A percentile compares a stretch with the other conserved stretches of the same genome.
Conservation (phyloP, 2,797 vertebrate species). For the Pangasius djambal region DNA sequence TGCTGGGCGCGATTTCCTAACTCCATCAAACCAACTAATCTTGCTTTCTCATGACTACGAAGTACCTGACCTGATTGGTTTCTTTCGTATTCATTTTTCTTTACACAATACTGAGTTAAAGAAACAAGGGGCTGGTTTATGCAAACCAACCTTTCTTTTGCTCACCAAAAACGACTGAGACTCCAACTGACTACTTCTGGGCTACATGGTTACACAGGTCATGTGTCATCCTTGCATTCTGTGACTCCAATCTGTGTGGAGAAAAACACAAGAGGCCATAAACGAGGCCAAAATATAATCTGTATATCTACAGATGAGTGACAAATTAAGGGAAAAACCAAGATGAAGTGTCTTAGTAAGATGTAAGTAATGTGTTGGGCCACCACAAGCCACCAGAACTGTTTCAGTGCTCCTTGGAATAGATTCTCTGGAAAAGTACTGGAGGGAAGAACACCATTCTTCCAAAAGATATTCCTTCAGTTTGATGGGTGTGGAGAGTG, state of each 20-base stretch:
- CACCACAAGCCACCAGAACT: not conserved
- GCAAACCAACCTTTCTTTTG: not conserved
- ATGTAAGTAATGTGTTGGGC: not conserved
- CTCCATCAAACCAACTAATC: slow-evolving; percentile 34
- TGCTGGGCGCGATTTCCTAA: slow-evolving; percentile 46
- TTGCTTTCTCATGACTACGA: slow-evolving; percentile 16
- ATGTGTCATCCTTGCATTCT: not conserved
- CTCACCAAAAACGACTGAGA: not conserved
- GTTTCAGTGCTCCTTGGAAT: not conserved
- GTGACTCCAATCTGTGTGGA: not conserved
- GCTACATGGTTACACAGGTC: not conserved
- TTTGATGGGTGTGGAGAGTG: not conserved
- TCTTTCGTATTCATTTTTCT: not conserved
- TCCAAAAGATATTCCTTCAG: not conserved
- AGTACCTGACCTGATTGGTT: not conserved
- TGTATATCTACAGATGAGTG: not conserved
- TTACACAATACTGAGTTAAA: not conserved
- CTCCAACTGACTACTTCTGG: not conserved
- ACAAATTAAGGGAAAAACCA: not conserved
- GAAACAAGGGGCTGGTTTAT: not conserved
- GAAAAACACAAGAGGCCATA: not conserved
- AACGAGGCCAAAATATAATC: not conserved
- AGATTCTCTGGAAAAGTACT: too few species aligned
- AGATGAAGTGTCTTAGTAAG: not conserved
- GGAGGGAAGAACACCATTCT: not conserved